These are phyloP conservation scores for Pomatorhinus ruficollis DNA, from an alignment of 2,113 vertebrate species.

Conservation along the genomic window DNA sequence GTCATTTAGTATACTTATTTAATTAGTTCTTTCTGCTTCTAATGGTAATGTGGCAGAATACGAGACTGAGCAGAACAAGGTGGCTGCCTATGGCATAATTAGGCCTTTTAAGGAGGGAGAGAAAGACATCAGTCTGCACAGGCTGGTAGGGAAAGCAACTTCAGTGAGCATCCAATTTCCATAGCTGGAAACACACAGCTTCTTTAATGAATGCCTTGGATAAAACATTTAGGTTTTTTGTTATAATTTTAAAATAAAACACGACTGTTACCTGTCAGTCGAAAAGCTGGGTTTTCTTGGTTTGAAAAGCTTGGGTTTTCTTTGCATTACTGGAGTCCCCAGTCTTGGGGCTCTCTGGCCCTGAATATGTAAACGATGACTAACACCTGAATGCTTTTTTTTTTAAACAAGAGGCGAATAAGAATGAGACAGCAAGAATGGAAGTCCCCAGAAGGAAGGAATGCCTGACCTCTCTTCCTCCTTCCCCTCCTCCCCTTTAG, in stretches of 20 bases:
- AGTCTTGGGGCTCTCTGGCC: background rate
- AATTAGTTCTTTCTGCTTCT: slow-evolving; percentile 61
- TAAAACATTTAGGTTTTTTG: slow-evolving; percentile 6
- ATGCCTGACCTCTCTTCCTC: background rate
- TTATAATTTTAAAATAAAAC: background rate
- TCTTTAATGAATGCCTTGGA: slow-evolving; percentile 35
- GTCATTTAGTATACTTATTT: slow-evolving; percentile 36
- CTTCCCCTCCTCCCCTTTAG: background rate
- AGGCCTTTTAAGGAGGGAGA: slow-evolving; percentile 39
- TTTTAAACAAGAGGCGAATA: background rate
- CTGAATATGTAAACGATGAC: accelerated
- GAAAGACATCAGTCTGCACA: slow-evolving; percentile 33
- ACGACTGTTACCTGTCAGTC: background rate
- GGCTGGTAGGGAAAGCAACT: background rate
- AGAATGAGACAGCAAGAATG: background rate
- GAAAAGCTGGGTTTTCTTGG: background rate
- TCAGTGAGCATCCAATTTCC: background rate
- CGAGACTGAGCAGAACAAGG: background rate
- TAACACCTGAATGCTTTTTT: background rate
- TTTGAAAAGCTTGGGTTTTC: background rate
- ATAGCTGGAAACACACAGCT: background rate
- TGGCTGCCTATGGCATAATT: slow-evolving; percentile 48
- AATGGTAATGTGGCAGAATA: slow-evolving; percentile 37
- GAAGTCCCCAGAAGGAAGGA: background rate
- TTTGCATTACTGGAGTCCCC: background rate